phyloP scores from a whole-genome alignment of 2,888 invertebrate genomes.

The Sphaerophoria taeniata region DNA sequence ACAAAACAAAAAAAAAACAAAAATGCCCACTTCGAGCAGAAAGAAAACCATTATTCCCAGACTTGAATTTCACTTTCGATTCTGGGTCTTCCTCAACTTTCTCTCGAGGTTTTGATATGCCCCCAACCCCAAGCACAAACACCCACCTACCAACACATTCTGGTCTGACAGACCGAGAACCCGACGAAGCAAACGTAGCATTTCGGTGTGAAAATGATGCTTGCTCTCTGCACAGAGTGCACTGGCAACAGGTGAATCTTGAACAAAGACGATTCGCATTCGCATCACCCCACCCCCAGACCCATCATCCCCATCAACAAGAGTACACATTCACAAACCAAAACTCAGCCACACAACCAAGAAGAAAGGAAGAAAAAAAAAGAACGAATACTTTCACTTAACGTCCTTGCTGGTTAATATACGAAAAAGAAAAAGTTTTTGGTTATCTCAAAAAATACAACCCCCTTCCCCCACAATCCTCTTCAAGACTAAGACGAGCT shows the following conservation, averaged over 20 bases:
- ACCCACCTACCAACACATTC: slow-evolving; percentile 29
- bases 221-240: slow-evolving; percentile 56
- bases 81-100: slow-evolving; percentile 67
- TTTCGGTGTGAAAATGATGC: slow-evolving; percentile 65
- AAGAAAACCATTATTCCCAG: slow-evolving; percentile 34
- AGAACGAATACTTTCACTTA: slow-evolving; percentile 64
- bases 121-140: slow-evolving; percentile 2
- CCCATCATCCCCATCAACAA: slow-evolving; percentile 5
- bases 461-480: neutral
- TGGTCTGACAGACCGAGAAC: slow-evolving; percentile 37
- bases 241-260: slow-evolving; percentile 73
- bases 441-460: slow-evolving; percentile 61
- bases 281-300: slow-evolving; percentile 8
- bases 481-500: slow-evolving; percentile 31
- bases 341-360: slow-evolving; percentile 35
- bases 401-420: slow-evolving; percentile 71
- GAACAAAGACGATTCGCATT: slow-evolving; percentile 65
- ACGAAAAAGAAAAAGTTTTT: slow-evolving; percentile 72
- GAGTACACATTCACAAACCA: slow-evolving; percentile 45
- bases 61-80: slow-evolving; percentile 55
- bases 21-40: slow-evolving; percentile 54
- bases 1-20: neutral
- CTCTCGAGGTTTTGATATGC: slow-evolving; percentile 51
- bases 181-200: slow-evolving; percentile 30
- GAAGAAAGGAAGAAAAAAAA: neutral